Percentiles rank a stretch among this genome's conserved stretches.
These are phyloP conservation scores for Lydus trimaculatus DNA, from an alignment of 2,888 invertebrate species.

Conservation along the genomic window DNA sequence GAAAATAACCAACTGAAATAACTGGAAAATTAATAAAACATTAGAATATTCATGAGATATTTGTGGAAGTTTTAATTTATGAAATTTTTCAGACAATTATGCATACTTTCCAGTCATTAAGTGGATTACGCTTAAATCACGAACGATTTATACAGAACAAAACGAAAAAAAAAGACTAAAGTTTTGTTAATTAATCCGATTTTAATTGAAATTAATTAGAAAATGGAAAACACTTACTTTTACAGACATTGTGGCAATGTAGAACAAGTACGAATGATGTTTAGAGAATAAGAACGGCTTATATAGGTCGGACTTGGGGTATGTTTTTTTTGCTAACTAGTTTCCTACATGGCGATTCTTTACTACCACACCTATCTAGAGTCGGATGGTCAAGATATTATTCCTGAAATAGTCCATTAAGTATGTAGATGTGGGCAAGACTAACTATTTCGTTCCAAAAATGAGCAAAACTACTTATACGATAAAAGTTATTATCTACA, in stretches of 20 bases:
- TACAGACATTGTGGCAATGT: constrained; percentile 33
- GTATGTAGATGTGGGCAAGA: neutral
- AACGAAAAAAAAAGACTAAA: neutral
- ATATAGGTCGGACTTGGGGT: constrained; percentile 41
- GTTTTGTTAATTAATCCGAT: neutral
- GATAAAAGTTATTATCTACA: neutral
- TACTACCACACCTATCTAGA: constrained; percentile 29
- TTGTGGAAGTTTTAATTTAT: neutral
- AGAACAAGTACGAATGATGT: constrained; percentile 33
- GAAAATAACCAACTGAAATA: constrained; percentile 41
- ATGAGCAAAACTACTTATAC: neutral
- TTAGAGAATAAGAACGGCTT: constrained; percentile 37
- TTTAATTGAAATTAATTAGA: neutral
- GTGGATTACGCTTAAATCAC: too few relatives aligned
- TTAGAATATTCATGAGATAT: neutral
- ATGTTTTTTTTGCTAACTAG: constrained; percentile 12
- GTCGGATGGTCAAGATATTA: constrained; percentile 14
- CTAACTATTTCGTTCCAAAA: neutral
- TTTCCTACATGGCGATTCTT: constrained; percentile 31
- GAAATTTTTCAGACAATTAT: neutral
- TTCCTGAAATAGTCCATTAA: constrained; percentile 17
- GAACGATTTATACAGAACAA: neutral
- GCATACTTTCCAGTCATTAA: neutral
- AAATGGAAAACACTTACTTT: constrained; percentile 33
- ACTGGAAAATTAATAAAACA: constrained; percentile 4